These are phyloP conservation scores for Drymonia ruficornis DNA, from an alignment of 2,888 invertebrate genomes.

Conservation along the genomic window DNA sequence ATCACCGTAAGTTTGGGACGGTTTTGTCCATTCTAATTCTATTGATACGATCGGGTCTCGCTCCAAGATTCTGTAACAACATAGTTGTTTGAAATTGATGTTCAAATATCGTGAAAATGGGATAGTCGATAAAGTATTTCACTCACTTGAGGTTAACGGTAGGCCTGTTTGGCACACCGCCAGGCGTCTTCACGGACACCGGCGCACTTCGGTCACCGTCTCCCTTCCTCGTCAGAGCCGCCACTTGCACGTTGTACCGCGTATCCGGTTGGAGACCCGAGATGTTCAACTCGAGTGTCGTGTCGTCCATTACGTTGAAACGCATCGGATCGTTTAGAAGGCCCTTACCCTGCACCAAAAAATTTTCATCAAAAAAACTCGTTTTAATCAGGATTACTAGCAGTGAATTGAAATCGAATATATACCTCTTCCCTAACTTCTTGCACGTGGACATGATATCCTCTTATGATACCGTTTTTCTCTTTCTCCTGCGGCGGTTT, in stretches of 20 bases:
- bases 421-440: constrained; percentile 95
- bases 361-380: constrained; percentile 4
- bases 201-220: constrained; percentile 97
- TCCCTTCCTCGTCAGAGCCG: constrained; percentile 97
- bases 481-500: constrained; percentile 96
- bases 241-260: constrained; percentile 96
- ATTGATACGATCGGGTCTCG: constrained; percentile 95
- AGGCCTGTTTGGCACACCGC: constrained; percentile 95
- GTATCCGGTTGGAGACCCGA: constrained; percentile 98
- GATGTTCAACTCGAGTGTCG: constrained; percentile 91
- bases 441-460: constrained; percentile 98
- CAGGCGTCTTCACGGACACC: constrained; percentile 94
- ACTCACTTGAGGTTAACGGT: constrained; percentile 91
- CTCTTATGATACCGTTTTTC: constrained; percentile 97
- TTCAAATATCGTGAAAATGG: constrained; percentile 18
- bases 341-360: constrained; percentile 86
- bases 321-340: constrained; percentile 94
- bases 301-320: constrained; percentile 93
- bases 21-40: constrained; percentile 96
- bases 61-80: constrained; percentile 89
- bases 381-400: too few species aligned
- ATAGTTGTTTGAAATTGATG: constrained; percentile 20
- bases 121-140: constrained; percentile 26
- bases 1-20: constrained; percentile 95
- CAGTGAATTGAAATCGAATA: too few species aligned